These are phyloP conservation scores for Thripadectes ignobilis DNA, from an alignment of 2,797 vertebrate genomes.

Conservation along the genomic window DNA sequence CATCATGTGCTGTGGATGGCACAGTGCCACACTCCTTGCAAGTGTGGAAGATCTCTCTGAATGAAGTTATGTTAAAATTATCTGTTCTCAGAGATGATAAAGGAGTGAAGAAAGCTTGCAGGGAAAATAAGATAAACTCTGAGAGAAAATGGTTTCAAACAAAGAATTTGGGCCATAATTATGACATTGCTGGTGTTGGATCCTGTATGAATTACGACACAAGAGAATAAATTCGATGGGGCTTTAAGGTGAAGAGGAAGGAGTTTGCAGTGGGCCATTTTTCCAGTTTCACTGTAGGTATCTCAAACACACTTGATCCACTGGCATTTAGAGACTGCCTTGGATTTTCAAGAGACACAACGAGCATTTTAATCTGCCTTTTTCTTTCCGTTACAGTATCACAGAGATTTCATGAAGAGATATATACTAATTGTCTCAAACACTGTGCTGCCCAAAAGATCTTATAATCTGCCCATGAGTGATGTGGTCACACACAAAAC, in stretches of 20 bases:
- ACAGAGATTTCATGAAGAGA: background rate
- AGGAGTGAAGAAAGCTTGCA: background rate
- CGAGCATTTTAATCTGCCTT: background rate
- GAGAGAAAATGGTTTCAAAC: background rate
- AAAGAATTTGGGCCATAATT: background rate
- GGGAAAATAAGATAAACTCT: background rate
- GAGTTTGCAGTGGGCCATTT: background rate
- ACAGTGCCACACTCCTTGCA: background rate
- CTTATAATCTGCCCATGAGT: background rate
- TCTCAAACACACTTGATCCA: background rate
- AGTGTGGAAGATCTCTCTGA: background rate
- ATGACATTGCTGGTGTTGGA: background rate
- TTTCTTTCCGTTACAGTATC: background rate
- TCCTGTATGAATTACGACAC: background rate
- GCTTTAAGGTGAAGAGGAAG: background rate
- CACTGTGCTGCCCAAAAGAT: background rate
- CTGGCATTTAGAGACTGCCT: background rate
- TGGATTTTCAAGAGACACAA: background rate
- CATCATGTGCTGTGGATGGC: background rate
- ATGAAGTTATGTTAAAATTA: background rate
- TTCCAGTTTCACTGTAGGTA: background rate
- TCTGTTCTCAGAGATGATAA: background rate
- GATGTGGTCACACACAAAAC: background rate
- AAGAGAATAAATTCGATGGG: background rate
- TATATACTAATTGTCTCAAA: background rate